Evolutionary conservation across 1,140 invertebrate species (phyloP).

Genomic region (Pseudachorutes palmiensis): DNA sequence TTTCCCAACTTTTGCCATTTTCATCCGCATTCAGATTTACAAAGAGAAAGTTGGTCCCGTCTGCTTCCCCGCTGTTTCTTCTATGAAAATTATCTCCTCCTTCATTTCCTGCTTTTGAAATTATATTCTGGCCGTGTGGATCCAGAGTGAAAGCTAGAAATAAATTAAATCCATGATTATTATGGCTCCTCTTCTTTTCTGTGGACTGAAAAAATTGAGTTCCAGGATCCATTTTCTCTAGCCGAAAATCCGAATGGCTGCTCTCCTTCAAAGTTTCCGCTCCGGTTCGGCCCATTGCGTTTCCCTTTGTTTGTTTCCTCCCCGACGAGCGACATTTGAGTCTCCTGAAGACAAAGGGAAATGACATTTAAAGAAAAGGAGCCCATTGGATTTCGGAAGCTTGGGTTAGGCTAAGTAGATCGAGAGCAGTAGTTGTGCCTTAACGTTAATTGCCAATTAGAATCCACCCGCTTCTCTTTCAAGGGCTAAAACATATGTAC

Average conservation of each 20-base stretch:
- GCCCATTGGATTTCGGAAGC: conserved; percentile 6
- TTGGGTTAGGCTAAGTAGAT: conserved; percentile 24
- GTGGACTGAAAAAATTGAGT: too few species aligned
- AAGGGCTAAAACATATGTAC: conserved; percentile 6
- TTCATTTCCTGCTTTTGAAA: background rate
- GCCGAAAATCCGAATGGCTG: background rate
- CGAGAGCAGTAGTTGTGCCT: conserved; percentile 12
- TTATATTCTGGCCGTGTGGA: background rate
- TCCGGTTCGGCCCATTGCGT: conserved; percentile 20
- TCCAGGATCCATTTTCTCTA: background rate
- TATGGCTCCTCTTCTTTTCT: too few species aligned
- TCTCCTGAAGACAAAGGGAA: background rate
- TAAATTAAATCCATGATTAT: conserved; percentile 5
- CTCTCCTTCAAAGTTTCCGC: background rate
- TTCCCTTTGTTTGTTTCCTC: background rate
- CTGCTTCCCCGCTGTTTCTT: background rate
- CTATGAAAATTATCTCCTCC: background rate
- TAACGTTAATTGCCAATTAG: conserved; percentile 37
- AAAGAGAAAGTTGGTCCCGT: background rate
- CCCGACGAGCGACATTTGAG: background rate
- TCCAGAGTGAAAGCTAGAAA: background rate
- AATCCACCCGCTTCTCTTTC: conserved; percentile 25
- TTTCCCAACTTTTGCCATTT: conserved; percentile 5
- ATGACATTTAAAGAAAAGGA: conserved; percentile 4
- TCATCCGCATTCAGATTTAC: background rate